Evolutionary conservation across 2,888 invertebrate species (phyloP), one percentile per base, ranked within the genome.

Genomic region (Lasioglossum figueresi): DNA sequence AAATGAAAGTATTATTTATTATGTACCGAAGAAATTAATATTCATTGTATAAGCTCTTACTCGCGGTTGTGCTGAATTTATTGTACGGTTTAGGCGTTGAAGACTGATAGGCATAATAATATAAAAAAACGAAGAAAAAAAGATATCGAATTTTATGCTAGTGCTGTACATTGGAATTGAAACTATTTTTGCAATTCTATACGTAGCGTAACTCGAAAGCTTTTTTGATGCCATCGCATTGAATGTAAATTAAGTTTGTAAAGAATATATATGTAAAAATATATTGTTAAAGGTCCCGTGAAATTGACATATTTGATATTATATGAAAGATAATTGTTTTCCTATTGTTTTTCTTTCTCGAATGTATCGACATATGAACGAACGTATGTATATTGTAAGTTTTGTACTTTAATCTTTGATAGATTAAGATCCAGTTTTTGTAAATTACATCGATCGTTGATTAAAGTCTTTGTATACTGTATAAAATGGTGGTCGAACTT

Each of bases 21-120:
- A 8, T 10, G 56, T 40, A n/a, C n/a, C 43, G 63, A n/a, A 12
- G 14, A 52, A 45, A 48, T 75, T 63, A 14, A 43, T 76, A 5
- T 68, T n/a, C 48, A 12, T 16, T 27, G 14, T 19, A 71, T 12
- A 76, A 70, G 48, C 48, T 78, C 43, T n/a, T 19, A 37, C 75
- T 59, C n/a, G 48, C 34, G 70, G 37, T 68, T 43, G n/a, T 70
- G 27, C 56, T 4, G 14, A 34, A 52, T 84, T 68, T 56, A 77
- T 43, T 63, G 48, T 43, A 48, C 23, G 37, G 23, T 68, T 63
- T 74, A 78, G 70, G 37, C 59, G 68, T 52, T 68, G 72, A 86
- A 86, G 85, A 86, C 86, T 86, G 85, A 86, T 82, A 71, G 45
- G 23, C 48, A 56, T 76, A 77, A 75, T 70, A 45, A 27, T 83